Conservation (phyloP, 2,113 vertebrate species). For the Albula goreensis region DNA sequence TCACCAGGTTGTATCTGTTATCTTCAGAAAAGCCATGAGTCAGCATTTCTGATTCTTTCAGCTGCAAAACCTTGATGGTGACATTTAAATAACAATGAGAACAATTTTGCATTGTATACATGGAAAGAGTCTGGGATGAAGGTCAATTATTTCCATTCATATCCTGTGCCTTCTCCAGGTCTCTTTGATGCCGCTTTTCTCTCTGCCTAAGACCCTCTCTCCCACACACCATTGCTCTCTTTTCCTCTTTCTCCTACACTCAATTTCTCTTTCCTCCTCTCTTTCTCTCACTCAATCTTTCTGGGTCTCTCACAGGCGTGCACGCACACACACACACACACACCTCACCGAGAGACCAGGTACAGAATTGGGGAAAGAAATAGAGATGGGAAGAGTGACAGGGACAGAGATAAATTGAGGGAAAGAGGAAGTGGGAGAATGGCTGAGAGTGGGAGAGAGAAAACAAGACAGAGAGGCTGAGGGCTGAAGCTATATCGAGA, state of each 20-base stretch:
- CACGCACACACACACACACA: conserved; percentile 15
- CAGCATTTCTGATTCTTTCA: background rate
- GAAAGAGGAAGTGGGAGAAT: background rate
- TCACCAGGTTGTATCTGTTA: background rate
- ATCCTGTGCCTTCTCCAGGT: background rate
- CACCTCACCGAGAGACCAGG: too few relatives aligned
- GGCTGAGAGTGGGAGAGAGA: background rate
- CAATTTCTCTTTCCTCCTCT: conserved; percentile 16
- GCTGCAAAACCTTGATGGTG: background rate
- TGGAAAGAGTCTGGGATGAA: too few relatives aligned
- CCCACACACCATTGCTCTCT: background rate
- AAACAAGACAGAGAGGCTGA: background rate
- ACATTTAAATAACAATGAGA: background rate
- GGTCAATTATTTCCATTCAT: too few relatives aligned
- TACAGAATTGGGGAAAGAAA: too few relatives aligned
- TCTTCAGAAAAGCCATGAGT: background rate
- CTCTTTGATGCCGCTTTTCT: background rate
- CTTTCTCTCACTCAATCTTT: conserved; percentile 26
- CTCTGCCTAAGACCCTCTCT: background rate
- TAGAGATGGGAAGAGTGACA: too few relatives aligned
- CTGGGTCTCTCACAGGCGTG: background rate
- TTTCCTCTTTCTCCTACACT: background rate
- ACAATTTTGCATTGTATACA: conserved; percentile 12
- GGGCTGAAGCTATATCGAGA: too few relatives aligned
- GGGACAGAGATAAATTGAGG: background rate